Base-by-base conservation (phyloP, 2,797 vertebrate species). In the Ceyx erithaca region DNA sequence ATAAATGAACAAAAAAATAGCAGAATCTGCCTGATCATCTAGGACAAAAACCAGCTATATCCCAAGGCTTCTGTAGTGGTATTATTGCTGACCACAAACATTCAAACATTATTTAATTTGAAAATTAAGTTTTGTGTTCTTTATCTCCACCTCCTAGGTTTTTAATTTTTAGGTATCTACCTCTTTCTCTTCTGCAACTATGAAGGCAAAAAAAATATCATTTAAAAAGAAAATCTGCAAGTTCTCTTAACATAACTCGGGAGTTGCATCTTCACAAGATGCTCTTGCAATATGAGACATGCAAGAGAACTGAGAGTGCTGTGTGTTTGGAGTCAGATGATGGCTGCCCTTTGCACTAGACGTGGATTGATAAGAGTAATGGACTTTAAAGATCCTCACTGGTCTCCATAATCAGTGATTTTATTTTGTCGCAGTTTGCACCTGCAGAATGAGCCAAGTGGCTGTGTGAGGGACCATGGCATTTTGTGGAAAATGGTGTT, bases 381-480 rank as follows among this genome's bases (percentile, higher is more conserved):
- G 59, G 45, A 57, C 88, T 88, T 90, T 85, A 71, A 75, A 85
- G 79, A 26, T 67, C 37, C 30, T 64, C 2, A 2, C 18, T 52
- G 72, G 20, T 66, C 31, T 4, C 67, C 14, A 8, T 43, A 58
- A 3, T 85, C 6, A 10, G 4, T 57, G 68, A 22, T 67, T 72
- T 72, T 7, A 8, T 81, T 87, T 90, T 88, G 52, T 31, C 0
- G 6, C 55, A 69, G 20, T 87, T 86, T 64, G 49, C 54, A 68
- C 26, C 68, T 80, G 83, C 78, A 82, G 68, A 69, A 67, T 37
- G 78, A 84, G 35, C 35, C 1, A 5, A 85, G 55, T 6, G 54
- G 30, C 17, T 2, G 1, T 15, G 22, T 31, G 35, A 70, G 61
- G 21, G 58, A 37, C 33, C 2, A 3, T 0, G 0, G 37, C 1